Evolutionary conservation across 2,113 vertebrate genomes (phyloP), one percentile per base, ranked within the genome.

Genomic region (Petrocephalus zakoni): DNA sequence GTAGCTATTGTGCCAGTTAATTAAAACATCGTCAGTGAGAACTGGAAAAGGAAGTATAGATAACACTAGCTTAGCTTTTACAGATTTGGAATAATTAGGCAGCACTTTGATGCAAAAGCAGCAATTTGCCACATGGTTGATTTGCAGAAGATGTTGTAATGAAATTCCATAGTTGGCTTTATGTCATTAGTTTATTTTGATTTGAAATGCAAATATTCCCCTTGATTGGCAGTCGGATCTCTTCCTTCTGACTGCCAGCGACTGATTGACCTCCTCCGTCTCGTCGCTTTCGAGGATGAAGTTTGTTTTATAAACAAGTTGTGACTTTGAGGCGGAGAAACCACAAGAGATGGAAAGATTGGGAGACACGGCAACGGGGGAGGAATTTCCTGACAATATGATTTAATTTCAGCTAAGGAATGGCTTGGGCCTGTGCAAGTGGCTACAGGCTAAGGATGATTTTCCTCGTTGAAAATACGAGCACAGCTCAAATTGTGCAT

Each of bases 321-420:
- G 55, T 87, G 56, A 87, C 86, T 64, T 87, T 10, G 52, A 86
- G 84, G 51, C 58, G 61, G 86, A 61, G 29, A 42, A 46, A 42
- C 53, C 10, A 21, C 15, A 34, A 46, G 55, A 21, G 34, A 61
- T 58, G 85, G 85, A 47, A 47, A 47, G 25, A 56, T 56, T 17
- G 17, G 51, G 15, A 86, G 52, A 55, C 84, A 34, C 13, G 29
- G 29, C 25, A 37, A 21, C 13, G 22, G 56, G 34, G 51, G 42
- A 15, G 53, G 52, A 85, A 52, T 53, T 85, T 85, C 37, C 58
- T 29, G 21, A 49, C 47, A 49, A n/a, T 47, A 58, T 87, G 37
- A 47, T 87, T 87, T 46, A 46, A 87, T 87, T 87, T 87, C 87
- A 17, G 42, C 9, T 49, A 49, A 87, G 46, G 49, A 51, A 72